phyloP scores from a whole-genome alignment of 2,888 invertebrate genomes.

The Cantharis rufa region DNA sequence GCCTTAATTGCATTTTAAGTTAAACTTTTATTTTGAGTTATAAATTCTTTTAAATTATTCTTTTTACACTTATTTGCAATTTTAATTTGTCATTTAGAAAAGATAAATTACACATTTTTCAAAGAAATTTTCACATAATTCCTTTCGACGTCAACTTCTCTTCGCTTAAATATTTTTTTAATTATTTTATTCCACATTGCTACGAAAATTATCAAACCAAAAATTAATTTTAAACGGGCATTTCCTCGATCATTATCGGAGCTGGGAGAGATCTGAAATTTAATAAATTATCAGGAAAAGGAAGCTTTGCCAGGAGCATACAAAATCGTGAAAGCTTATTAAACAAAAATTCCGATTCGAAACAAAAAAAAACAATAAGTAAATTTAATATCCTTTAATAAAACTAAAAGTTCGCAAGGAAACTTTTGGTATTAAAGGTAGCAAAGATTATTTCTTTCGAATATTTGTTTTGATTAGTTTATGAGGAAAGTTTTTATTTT shows the following conservation, averaged over 20 bases:
- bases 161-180: neutral
- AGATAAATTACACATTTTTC: neutral
- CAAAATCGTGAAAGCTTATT: neutral
- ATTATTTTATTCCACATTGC: neutral
- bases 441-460: neutral
- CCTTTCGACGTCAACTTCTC: neutral
- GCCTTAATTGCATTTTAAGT: slow-evolving; percentile 36
- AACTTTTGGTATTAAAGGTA: neutral
- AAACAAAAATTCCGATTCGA: neutral
- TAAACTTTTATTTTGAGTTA: slow-evolving; percentile 20
- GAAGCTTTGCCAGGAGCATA: neutral
- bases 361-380: neutral
- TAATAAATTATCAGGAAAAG: neutral
- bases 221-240: neutral
- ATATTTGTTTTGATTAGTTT: neutral
- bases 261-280: neutral
- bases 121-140: neutral
- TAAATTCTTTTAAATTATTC: slow-evolving; percentile 16
- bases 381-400: neutral
- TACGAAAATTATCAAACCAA: neutral
- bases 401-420: neutral
- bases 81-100: slow-evolving; percentile 12
- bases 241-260: neutral
- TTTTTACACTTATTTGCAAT: slow-evolving; percentile 19
- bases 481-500: neutral